These are phyloP conservation scores for Premnoplex brunnescens DNA, from an alignment of 2,797 vertebrate genomes.

Conservation along the genomic window DNA sequence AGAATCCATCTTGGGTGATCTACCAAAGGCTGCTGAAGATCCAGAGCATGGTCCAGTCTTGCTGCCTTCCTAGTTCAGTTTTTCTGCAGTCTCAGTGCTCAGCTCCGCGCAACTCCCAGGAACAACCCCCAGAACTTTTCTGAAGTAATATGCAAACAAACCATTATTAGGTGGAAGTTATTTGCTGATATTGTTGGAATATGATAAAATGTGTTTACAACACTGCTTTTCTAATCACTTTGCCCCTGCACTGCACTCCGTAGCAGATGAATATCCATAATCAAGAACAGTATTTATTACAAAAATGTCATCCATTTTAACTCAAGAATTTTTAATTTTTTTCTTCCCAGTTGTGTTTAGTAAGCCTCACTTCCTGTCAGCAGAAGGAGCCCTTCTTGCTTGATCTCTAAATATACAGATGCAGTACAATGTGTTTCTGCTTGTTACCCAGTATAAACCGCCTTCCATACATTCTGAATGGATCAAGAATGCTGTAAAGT, in stretches of 20 bases:
- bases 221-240: background rate
- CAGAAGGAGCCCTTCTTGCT: background rate
- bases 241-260: background rate
- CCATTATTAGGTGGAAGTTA: background rate
- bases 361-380: background rate
- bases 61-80: background rate
- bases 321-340: background rate
- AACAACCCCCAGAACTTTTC: background rate
- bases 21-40: background rate
- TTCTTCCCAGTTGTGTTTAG: background rate
- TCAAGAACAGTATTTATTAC: background rate
- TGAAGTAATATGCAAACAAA: background rate
- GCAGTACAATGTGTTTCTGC: background rate
- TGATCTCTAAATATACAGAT: background rate
- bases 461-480: conserved; percentile 32
- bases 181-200: background rate
- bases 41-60: background rate
- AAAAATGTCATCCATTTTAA: background rate
- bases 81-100: background rate
- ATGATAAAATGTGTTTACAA: background rate
- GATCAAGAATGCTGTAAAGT: conserved; percentile 73
- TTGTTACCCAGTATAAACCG: conserved; percentile 40
- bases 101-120: background rate
- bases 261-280: background rate
- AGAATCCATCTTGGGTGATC: background rate